These are phyloP conservation scores for Chloroceryle inda DNA, from an alignment of 2,797 vertebrate genomes.

Conservation along the genomic window DNA sequence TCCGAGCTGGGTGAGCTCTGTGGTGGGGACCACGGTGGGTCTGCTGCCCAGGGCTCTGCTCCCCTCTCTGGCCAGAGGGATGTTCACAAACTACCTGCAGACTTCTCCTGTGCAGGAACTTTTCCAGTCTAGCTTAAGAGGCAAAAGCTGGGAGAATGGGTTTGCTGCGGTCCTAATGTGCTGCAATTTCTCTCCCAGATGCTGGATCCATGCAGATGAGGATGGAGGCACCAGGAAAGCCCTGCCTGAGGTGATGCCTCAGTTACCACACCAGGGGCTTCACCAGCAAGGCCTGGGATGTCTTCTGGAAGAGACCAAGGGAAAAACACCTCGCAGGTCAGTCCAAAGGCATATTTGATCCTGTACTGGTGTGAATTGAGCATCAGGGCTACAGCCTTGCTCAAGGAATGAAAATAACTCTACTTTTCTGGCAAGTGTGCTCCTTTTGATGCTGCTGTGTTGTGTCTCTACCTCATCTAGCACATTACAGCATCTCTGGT, in stretches of 20 bases:
- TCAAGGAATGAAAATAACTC: not conserved
- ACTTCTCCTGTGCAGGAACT: slow-evolving; percentile 68
- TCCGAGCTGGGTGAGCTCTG: not conserved
- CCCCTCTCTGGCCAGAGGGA: not conserved
- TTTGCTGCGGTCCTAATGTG: not conserved
- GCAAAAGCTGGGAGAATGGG: not conserved
- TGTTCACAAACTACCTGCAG: slow-evolving; percentile 71
- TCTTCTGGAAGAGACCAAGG: slow-evolving; percentile 86
- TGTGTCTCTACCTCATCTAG: too few species aligned
- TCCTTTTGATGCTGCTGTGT: rapidly evolving
- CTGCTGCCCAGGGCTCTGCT: not conserved
- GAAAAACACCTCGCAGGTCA: slow-evolving; percentile 87
- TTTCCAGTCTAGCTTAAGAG: not conserved
- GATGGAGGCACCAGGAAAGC: slow-evolving; percentile 75
- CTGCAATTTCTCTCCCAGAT: not conserved
- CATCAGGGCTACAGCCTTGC: not conserved
- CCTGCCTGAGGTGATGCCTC: slow-evolving; percentile 83
- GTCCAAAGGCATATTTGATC: not conserved
- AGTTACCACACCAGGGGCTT: slow-evolving; percentile 86
- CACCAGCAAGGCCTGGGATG: slow-evolving; percentile 84
- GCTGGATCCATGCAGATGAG: not conserved
- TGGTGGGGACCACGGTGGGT: not conserved
- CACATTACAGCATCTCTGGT: not conserved
- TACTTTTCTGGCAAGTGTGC: rapidly evolving
- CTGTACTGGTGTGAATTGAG: not conserved